Base-by-base conservation (phyloP, 2,113 vertebrate species). In the Nettapus auritus region DNA sequence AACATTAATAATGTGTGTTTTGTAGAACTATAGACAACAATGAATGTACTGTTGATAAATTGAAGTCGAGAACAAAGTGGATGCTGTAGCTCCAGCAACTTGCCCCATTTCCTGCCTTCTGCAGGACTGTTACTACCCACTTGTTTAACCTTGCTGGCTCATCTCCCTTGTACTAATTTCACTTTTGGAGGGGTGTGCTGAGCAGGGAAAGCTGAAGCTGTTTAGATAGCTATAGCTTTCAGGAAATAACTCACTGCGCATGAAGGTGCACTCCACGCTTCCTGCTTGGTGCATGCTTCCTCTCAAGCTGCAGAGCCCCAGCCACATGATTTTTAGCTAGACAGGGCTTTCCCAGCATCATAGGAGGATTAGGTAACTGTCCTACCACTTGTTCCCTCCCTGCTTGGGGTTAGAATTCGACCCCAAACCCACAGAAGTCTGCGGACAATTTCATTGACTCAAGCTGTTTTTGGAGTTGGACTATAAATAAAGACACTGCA, bases 321-420 rank as follows among this genome's bases (percentile, higher is more conserved):
- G 46, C 75, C 93, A 90, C 60, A 33, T 88, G 95, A 93, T 71
- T 67, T 80, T 26, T 21, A 77, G 75, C 34, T 23, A 8, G 0
- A 46, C 80, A 84, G 95, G 93, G 82, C 82, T 96, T 97, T 91
- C 80, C 89, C 5, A 5, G n/a, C 22, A 34, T 60, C 82, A 63
- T 0, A 40, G 89, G 63, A 93, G 38, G n/a, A 70, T 96, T 77
- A 78, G 56, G 52, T 77, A 86, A 94, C 13, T 66, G 78, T 66
- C 36, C 13, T 50, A 33, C 28, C 46, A 18, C 29, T 73, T 62
- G 18, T n/a, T 33, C 25, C 31, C 15, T 89, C 46, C 59, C 60
- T 28, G 8, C 2, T n/a, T 48, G 8, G 15, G 20, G 18, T 16
- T 28, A 33, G n/a, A 34, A 66, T 36, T 83, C 60, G 33, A 52